These are phyloP conservation scores for Caradrina kadenii DNA, from an alignment of 2,888 invertebrate species.

Conservation along the genomic window DNA sequence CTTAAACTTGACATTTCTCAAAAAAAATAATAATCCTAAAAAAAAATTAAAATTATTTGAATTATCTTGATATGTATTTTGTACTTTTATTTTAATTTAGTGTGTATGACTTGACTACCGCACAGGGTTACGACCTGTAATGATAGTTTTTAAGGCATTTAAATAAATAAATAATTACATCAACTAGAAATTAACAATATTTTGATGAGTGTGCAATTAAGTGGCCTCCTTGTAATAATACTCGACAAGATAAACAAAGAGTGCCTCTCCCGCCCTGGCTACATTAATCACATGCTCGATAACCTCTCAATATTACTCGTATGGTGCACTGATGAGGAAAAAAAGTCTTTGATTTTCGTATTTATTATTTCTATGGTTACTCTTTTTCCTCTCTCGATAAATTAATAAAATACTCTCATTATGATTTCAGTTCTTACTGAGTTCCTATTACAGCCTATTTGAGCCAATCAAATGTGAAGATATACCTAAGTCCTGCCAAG, in stretches of 20 bases:
- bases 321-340: neutral
- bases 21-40: no score
- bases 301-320: conserved; percentile 20
- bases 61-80: no score
- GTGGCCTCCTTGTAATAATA: conserved; percentile 6
- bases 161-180: no score
- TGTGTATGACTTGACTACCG: no score
- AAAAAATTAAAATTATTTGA: no score
- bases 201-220: conserved; percentile 7
- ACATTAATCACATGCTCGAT: conserved; percentile 19
- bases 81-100: no score
- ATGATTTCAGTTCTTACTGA: neutral
- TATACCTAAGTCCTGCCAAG: no score
- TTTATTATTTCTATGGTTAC: neutral
- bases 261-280: neutral
- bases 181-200: neutral
- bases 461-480: no score
- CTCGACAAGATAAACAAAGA: conserved; percentile 25
- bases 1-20: no score
- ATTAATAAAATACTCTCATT: neutral
- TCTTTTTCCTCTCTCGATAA: neutral
- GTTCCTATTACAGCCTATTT: no score
- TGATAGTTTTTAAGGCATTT: no score
- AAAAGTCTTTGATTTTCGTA: conserved; percentile 10
- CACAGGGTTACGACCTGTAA: no score